Percentiles rank a stretch among this genome's conserved stretches.
Conservation (phyloP, 2,797 vertebrate species). For the Hoplostethus atlanticus region DNA sequence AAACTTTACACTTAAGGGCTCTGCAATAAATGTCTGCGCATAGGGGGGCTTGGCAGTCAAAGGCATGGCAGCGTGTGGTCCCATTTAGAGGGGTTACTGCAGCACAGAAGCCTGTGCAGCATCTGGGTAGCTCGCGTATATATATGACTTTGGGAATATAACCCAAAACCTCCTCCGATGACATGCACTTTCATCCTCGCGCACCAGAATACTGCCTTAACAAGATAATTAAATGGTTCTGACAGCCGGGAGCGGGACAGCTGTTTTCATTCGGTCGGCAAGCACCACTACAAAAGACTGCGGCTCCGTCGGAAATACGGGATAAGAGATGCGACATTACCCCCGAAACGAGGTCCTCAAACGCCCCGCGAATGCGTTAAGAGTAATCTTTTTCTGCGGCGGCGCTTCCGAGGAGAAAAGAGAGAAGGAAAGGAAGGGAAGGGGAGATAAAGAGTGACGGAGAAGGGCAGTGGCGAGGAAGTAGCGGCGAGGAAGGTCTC, state of each 20-base stretch:
- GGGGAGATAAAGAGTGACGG: background rate
- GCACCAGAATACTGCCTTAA: slow-evolving; percentile 47
- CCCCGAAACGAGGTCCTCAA: slow-evolving; percentile 51
- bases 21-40: background rate
- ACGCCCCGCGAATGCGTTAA: slow-evolving; percentile 28
- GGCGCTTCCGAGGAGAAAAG: background rate
- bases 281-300: slow-evolving; percentile 23
- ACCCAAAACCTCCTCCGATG: slow-evolving; percentile 7
- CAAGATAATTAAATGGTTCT: slow-evolving; percentile 64
- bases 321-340: slow-evolving; percentile 44
- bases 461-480: slow-evolving; percentile 8
- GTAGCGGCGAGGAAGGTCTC: slow-evolving; percentile 5
- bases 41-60: background rate
- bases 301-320: slow-evolving; percentile 28
- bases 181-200: slow-evolving; percentile 36
- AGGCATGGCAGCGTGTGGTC: background rate
- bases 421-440: too few relatives aligned
- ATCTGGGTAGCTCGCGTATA: background rate
- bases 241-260: slow-evolving; percentile 37
- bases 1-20: background rate
- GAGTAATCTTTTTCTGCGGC: slow-evolving; percentile 34
- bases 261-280: slow-evolving; percentile 38
- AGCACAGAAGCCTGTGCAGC: slow-evolving; percentile 9
- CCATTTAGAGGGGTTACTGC: background rate
- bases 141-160: background rate